These are phyloP conservation scores for Halcyon badia DNA, from an alignment of 2,797 vertebrate species.

Conservation along the genomic window DNA sequence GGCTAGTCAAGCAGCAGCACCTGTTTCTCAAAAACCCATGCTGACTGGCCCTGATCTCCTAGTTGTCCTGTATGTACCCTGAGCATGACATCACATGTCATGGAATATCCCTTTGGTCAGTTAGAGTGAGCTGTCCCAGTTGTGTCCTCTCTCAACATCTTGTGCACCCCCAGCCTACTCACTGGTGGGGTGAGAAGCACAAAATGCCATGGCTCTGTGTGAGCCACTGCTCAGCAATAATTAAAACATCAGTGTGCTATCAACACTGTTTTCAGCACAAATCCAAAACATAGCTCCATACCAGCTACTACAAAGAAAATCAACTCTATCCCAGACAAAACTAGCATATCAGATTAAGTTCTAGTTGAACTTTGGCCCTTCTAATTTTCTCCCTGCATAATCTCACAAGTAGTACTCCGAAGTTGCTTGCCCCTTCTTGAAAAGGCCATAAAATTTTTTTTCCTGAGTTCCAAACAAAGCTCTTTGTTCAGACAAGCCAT, in stretches of 20 bases:
- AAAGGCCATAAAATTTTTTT: not conserved
- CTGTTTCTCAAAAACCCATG: not conserved
- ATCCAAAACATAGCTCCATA: too few relatives aligned
- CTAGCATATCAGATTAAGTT: not conserved
- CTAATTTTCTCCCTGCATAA: not conserved
- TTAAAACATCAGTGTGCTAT: too few relatives aligned
- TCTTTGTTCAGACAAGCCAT: not conserved
- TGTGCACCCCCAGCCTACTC: too few relatives aligned
- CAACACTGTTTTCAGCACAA: too few relatives aligned
- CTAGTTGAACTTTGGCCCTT: not conserved
- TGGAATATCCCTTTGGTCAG: too few relatives aligned
- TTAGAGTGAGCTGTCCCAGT: too few relatives aligned
- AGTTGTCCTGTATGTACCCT: not conserved
- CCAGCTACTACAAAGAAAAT: too few relatives aligned
- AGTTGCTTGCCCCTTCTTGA: not conserved
- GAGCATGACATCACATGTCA: not conserved
- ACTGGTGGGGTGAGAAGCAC: too few relatives aligned
- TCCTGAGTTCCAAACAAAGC: not conserved
- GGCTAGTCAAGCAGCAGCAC: not conserved
- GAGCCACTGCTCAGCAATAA: too few relatives aligned
- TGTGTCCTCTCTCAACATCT: too few relatives aligned
- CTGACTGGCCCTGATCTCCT: not conserved
- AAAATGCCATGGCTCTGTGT: too few relatives aligned
- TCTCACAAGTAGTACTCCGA: not conserved
- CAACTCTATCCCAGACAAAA: too few relatives aligned